A percentile compares a stretch with the other conserved stretches of the same genome.
Conservation (phyloP, 2,888 invertebrate species). For the Parnassius mnemosyne region DNA sequence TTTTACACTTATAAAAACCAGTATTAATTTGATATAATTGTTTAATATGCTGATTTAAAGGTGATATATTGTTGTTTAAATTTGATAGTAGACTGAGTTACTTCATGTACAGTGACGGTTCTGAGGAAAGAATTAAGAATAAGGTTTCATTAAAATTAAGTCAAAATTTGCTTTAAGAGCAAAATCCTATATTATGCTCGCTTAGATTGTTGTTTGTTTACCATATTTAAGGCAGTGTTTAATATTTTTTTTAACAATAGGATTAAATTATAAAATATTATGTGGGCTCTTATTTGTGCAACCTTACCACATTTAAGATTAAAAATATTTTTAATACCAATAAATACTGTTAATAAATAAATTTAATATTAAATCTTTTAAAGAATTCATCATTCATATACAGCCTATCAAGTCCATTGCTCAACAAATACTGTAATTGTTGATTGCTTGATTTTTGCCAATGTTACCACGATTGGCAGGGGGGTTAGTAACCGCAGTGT, state of each 20-base stretch:
- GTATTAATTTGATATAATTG: constrained; percentile 15
- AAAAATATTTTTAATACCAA: no score
- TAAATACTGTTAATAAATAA: no score
- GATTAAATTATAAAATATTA: background rate
- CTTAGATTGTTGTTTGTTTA: background rate
- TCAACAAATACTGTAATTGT: no score
- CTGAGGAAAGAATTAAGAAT: background rate
- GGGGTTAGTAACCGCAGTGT: no score
- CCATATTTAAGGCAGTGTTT: background rate
- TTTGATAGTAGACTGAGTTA: constrained; percentile 18
- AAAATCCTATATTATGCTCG: background rate
- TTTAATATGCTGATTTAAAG: constrained; percentile 27
- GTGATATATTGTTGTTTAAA: constrained; percentile 38
- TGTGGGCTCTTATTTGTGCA: background rate
- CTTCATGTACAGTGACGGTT: background rate
- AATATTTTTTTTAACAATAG: background rate
- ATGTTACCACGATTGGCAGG: no score
- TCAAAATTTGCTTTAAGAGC: constrained; percentile 1
- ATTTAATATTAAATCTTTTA: no score
- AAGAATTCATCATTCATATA: no score
- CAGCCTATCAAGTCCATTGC: no score
- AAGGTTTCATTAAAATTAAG: background rate
- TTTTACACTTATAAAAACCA: constrained; percentile 9
- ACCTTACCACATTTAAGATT: no score
- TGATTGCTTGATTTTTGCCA: no score